Percentiles rank a stretch among this genome's conserved stretches.
phyloP scores from a whole-genome alignment of 2,113 vertebrate species.

The Grus americana region DNA sequence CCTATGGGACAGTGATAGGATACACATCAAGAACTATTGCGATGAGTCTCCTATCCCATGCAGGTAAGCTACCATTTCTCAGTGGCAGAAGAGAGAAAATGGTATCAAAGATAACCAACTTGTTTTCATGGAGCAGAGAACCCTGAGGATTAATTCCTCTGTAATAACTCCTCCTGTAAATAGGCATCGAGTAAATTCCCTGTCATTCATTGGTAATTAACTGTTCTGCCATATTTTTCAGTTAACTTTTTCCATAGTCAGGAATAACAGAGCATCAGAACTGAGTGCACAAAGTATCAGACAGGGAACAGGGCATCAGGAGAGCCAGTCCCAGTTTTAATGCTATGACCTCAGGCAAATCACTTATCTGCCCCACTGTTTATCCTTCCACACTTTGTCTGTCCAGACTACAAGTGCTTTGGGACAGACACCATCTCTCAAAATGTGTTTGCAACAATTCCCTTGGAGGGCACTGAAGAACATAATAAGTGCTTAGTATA shows the following conservation, averaged over 20 bases:
- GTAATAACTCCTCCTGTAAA: neutral
- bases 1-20: neutral
- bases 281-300: neutral
- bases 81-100: neutral
- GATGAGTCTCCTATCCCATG: neutral
- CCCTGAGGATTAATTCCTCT: neutral
- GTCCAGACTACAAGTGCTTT: neutral
- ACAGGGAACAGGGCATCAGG: neutral
- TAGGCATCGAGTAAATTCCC: neutral
- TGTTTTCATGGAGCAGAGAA: neutral
- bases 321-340: neutral
- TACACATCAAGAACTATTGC: neutral
- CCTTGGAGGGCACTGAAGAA: neutral
- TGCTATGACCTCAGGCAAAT: fast-evolving
- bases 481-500: neutral
- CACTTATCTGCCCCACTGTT: neutral
- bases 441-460: neutral
- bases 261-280: neutral
- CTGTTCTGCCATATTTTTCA: neutral
- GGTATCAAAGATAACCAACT: neutral
- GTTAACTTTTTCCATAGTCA: neutral
- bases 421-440: neutral
- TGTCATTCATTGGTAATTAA: neutral
- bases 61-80: neutral
- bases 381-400: neutral